Base-by-base conservation (phyloP, 2,797 vertebrate species). In the Kryptolebias ocellatus region DNA sequence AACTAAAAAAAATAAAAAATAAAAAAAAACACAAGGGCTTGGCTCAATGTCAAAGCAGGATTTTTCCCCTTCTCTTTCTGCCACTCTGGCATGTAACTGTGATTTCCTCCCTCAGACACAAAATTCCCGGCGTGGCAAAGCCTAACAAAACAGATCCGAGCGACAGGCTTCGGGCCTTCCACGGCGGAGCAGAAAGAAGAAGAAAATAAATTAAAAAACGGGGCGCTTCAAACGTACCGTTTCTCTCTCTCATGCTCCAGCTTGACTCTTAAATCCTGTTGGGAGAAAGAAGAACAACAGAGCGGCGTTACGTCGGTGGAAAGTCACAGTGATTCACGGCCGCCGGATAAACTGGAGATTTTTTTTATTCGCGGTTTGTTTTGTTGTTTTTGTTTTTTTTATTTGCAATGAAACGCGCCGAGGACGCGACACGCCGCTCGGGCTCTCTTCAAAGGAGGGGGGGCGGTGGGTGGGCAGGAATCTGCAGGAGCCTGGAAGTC, bases 231-330 rank as follows among this genome's bases (percentile, higher is more conserved):
- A 81, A 94, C 94, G 8, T 89, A 96, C 96, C 96, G 95, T 91
- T 97, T 98, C 83, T 98, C 96, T 91, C 95, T 95, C 91, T 97
- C 95, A 92, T 97, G 95, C 89, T 98, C 96, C 93, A 98, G 93
- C 92, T 98, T 98, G 93, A 98, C 96, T 92, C 96, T 94, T 90
- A 96, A 89, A 89, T 96, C 95, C 93, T 95, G 94, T 93, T 71
- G 84, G 87, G 78, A 84, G 84, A 89, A 83, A 90, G 86, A 89
- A 90, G 76, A 88, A 88, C 81, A 92, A 86, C 81, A 87, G 79
- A 85, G 78, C 73, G 63, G 78, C 86, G 79, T 91, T 82, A 89
- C 68, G 69, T 79, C 74, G 73, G 79, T 87, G 87, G 85, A 90
- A 90, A 89, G 75, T 87, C 79, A 66, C 85, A 87, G 67, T 83